Base-by-base conservation (phyloP, 2,888 invertebrate genomes). In the Scotopteryx bipunctaria region DNA sequence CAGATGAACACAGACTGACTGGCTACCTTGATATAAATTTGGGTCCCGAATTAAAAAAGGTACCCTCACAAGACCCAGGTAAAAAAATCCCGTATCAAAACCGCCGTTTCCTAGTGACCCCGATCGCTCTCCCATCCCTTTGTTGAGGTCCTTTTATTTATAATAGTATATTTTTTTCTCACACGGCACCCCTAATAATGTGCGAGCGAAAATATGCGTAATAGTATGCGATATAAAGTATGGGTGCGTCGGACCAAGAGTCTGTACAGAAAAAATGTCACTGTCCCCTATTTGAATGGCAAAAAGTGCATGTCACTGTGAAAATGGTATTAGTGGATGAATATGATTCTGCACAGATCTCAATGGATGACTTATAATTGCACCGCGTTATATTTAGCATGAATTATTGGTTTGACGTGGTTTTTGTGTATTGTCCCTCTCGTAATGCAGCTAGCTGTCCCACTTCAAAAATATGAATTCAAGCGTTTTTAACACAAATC, bases 51-150 rank as follows among this genome's bases (percentile, higher is more conserved):
- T 77, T 77, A 76, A 76, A 86, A 88, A 89, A 87, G 86, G 78
- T 73, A 73, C 74, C 78, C 86, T 87, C 81, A 72, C 76, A 77
- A 76, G 73, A 66, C 69, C 72, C 86, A 86, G 90, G 86, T 86
- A 90, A 89, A 89, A 89, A 89, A 90, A 82, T 71, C 81, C 82
- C 86, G 84, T 85, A 89, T 87, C 83, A 89, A 88, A 88, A 90
- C 89, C 87, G 84, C 86, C 84, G 86, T 89, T 90, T 90, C 86
- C 88, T 89, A 89, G 88, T 90, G 90, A 90, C 90, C 90, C 90
- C 87, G 89, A 90, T 90, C 88, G 81, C 77, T 88, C 87, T 86
- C 78, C 79, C 87, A 88, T 89, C 87, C 87, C 82, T 85, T 90
- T 90, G 89, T 90, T 79, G 68, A 66, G 73, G 70, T 81, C 73